Percentiles rank a stretch among this genome's conserved stretches.
These are phyloP conservation scores for Drosophila orosa DNA, from an alignment of 1,140 invertebrate species.

Conservation along the genomic window DNA sequence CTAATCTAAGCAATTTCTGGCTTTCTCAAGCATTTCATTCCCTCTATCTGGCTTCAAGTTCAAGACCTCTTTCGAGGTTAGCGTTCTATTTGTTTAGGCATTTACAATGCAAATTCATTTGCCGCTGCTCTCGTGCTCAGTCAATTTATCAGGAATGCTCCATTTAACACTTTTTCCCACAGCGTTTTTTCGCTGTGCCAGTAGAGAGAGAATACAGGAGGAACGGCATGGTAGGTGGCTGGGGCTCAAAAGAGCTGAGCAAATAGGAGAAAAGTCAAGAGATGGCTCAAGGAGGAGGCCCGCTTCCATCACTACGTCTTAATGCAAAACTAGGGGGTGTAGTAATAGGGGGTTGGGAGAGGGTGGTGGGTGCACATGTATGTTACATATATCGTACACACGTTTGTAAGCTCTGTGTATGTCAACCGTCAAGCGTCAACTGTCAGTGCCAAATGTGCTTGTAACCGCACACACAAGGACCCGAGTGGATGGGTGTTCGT, in stretches of 20 bases:
- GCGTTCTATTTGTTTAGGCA: slow-evolving; percentile 73
- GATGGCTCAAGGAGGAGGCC: slow-evolving; percentile 24
- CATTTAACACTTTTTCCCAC: slow-evolving; percentile 74
- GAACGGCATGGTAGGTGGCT: slow-evolving; percentile 2
- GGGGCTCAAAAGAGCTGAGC: slow-evolving; percentile 32
- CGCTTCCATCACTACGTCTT: slow-evolving; percentile 38
- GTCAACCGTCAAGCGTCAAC: slow-evolving; percentile 81
- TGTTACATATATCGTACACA: neutral
- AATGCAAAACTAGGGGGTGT: slow-evolving; percentile 37
- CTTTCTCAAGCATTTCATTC: slow-evolving; percentile 11
- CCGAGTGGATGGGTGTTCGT: slow-evolving; percentile 18
- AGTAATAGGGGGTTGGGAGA: neutral
- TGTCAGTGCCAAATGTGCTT: slow-evolving; percentile 84
- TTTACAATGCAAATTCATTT: slow-evolving; percentile 80
- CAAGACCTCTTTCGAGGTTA: slow-evolving; percentile 25
- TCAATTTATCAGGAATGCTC: slow-evolving; percentile 72
- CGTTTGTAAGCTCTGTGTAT: slow-evolving; percentile 56
- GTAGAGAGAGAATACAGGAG: neutral
- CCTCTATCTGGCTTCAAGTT: slow-evolving; percentile 19
- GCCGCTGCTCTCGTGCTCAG: slow-evolving; percentile 40
- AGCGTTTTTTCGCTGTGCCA: slow-evolving; percentile 12
- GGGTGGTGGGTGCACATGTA: slow-evolving; percentile 8
- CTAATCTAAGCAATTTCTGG: slow-evolving; percentile 10
- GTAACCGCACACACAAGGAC: slow-evolving; percentile 72
- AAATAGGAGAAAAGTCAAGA: slow-evolving; percentile 54